phyloP scores from a whole-genome alignment of 2,113 vertebrate genomes.

The Saguinus imperator region DNA sequence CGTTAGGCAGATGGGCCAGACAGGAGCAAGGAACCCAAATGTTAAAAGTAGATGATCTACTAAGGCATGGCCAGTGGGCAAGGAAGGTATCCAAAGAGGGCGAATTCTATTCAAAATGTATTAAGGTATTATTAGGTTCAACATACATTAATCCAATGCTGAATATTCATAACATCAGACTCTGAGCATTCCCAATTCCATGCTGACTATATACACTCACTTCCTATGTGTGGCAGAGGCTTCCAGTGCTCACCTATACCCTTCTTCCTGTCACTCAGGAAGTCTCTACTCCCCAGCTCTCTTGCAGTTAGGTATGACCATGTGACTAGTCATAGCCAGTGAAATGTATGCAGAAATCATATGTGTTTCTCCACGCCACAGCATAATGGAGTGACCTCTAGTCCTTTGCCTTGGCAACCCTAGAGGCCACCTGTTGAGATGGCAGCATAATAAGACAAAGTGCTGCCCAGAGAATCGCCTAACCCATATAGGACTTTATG shows the following conservation, averaged over 20 bases:
- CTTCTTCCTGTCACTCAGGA: neutral
- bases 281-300: neutral
- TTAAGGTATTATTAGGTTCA: neutral
- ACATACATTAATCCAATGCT: neutral
- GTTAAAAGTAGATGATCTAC: neutral
- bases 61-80: neutral
- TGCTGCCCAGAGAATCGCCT: neutral
- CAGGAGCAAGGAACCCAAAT: neutral
- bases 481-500: neutral
- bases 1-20: neutral
- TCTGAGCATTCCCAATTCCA: neutral
- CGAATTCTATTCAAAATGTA: neutral
- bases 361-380: neutral
- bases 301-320: neutral
- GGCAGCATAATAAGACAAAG: neutral
- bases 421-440: conserved; percentile 11
- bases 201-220: neutral
- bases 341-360: neutral
- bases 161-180: neutral
- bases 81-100: neutral
- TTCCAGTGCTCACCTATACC: neutral
- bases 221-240: neutral
- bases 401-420: neutral
- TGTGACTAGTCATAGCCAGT: neutral
- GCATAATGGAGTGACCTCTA: neutral